phyloP scores from a whole-genome alignment of 2,888 invertebrate species.

The Allygus modestus region DNA sequence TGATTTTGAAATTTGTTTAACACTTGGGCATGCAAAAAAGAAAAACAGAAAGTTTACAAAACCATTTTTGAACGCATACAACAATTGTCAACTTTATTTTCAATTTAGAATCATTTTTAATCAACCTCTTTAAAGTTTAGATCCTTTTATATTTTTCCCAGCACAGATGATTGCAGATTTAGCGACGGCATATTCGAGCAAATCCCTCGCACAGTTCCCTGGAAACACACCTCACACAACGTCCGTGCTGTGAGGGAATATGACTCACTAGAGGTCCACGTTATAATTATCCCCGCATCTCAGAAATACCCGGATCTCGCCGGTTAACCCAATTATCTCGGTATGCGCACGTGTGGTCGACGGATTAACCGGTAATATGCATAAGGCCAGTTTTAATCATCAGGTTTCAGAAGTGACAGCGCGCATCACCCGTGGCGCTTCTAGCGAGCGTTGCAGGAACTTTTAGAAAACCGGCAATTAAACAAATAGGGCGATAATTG shows the following conservation, averaged over 20 bases:
- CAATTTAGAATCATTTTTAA: too few species aligned
- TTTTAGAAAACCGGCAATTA: slow-evolving; percentile 47
- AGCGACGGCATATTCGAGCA: neutral
- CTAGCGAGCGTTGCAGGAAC: slow-evolving; percentile 21
- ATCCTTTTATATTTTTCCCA: too few species aligned
- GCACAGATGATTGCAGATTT: neutral
- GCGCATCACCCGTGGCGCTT: slow-evolving; percentile 28
- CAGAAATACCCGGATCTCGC: slow-evolving; percentile 34
- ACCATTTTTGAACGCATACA: too few species aligned
- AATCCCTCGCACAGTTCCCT: neutral
- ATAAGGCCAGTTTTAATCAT: slow-evolving; percentile 49
- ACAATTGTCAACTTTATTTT: too few species aligned
- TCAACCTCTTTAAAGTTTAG: too few species aligned
- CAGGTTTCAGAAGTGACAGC: slow-evolving; percentile 37
- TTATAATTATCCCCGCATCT: slow-evolving; percentile 38
- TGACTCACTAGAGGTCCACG: slow-evolving; percentile 6
- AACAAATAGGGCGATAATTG: slow-evolving; percentile 45
- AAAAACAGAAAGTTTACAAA: too few species aligned
- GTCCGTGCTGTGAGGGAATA: neutral
- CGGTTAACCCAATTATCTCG: slow-evolving; percentile 46
- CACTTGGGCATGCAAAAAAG: too few species aligned
- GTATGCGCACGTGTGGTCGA: slow-evolving; percentile 33
- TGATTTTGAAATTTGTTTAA: too few species aligned
- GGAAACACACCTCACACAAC: neutral
- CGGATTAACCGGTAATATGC: slow-evolving; percentile 51